Evolutionary conservation across 2,888 invertebrate species (phyloP).

Genomic region (Diarsia dahlii): DNA sequence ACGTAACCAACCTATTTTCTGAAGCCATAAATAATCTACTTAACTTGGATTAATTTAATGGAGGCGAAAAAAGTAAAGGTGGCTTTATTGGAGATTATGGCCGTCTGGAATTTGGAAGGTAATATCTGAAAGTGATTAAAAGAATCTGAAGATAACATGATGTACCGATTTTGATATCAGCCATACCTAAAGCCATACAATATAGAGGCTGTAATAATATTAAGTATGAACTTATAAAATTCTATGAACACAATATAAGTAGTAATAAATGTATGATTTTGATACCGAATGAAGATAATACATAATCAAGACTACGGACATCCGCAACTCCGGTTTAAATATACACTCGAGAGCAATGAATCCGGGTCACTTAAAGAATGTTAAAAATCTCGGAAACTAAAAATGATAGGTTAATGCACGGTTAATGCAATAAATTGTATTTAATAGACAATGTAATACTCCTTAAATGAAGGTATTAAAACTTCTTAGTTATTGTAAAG

Average conservation of each 20-base stretch:
- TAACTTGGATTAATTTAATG: conserved; percentile 48
- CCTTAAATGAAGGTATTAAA: too few relatives aligned
- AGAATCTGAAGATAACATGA: not conserved
- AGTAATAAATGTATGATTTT: not conserved
- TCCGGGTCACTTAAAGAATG: too few relatives aligned
- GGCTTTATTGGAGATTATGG: conserved; percentile 17
- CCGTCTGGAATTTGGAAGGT: conserved; percentile 8
- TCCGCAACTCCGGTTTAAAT: not conserved
- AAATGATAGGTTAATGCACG: too few relatives aligned
- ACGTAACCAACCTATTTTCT: conserved; percentile 53
- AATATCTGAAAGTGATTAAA: not conserved
- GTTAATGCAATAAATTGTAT: too few relatives aligned
- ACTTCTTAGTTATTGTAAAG: too few relatives aligned
- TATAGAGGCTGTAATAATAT: not conserved
- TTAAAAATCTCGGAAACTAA: too few relatives aligned
- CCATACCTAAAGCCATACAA: too few relatives aligned
- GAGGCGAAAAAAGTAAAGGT: conserved; percentile 25
- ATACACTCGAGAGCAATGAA: too few relatives aligned
- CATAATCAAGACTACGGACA: not conserved
- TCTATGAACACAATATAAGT: not conserved
- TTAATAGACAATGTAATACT: too few relatives aligned
- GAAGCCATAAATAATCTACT: conserved; percentile 61
- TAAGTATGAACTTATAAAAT: not conserved
- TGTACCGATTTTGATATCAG: not conserved
- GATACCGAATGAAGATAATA: not conserved